Conservation (phyloP, 2,888 invertebrate species). For the Drosophila lutescens region DNA sequence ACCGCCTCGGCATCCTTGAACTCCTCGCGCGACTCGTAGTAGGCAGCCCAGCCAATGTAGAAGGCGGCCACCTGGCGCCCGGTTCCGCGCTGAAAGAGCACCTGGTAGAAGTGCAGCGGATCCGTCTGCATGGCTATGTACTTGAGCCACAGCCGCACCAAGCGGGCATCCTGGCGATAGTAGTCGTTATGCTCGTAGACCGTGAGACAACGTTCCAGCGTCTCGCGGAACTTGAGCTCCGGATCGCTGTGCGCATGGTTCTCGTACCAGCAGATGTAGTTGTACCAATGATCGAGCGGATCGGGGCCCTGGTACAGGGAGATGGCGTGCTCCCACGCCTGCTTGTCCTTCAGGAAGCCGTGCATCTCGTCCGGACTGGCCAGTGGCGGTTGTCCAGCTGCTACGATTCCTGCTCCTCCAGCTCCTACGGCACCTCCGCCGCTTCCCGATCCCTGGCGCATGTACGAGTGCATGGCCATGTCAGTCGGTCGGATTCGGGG, state of each 20-base stretch:
- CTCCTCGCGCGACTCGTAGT: slow-evolving; percentile 92
- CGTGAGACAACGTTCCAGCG: slow-evolving; percentile 92
- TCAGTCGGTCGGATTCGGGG: slow-evolving; percentile 6
- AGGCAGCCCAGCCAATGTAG: slow-evolving; percentile 95
- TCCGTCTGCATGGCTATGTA: slow-evolving; percentile 92
- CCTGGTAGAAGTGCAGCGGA: slow-evolving; percentile 92
- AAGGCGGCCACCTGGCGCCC: slow-evolving; percentile 93
- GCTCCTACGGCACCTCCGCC: neutral
- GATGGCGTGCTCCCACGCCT: slow-evolving; percentile 92
- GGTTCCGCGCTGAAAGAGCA: slow-evolving; percentile 91
- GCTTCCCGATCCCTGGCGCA: slow-evolving; percentile 61
- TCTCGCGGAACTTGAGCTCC: slow-evolving; percentile 95
- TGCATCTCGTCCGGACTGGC: slow-evolving; percentile 80
- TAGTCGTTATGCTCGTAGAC: slow-evolving; percentile 91
- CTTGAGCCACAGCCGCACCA: slow-evolving; percentile 95
- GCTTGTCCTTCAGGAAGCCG: slow-evolving; percentile 83
- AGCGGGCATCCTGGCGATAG: slow-evolving; percentile 94
- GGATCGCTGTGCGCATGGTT: slow-evolving; percentile 90
- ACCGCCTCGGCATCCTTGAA: slow-evolving; percentile 93
- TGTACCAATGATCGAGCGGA: slow-evolving; percentile 95
- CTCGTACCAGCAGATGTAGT: slow-evolving; percentile 96
- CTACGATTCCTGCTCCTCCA: slow-evolving; percentile 9
- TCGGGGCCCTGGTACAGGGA: slow-evolving; percentile 93
- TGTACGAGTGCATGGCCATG: slow-evolving; percentile 75
- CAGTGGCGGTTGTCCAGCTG: slow-evolving; percentile 18